Evolutionary conservation across 2,888 invertebrate species (phyloP).

Genomic region (Piscicola geometra): DNA sequence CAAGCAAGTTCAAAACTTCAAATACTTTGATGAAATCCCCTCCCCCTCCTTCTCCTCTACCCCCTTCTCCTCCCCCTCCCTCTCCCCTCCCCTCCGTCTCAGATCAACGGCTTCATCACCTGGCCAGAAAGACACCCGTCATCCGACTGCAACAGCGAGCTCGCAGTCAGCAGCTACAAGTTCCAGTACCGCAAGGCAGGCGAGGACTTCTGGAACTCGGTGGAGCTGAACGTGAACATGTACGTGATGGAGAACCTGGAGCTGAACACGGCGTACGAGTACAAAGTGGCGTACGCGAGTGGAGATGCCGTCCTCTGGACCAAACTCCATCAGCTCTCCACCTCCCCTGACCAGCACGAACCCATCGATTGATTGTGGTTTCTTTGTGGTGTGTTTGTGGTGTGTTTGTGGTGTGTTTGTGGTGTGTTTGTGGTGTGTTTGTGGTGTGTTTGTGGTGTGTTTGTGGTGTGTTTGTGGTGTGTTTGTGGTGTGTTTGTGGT

Average conservation of each 20-base stretch:
- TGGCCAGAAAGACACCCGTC: constrained; percentile 29
- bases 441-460: too few species aligned
- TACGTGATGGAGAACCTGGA: constrained; percentile 30
- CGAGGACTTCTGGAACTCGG: not conserved
- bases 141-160: constrained; percentile 7
- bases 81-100: too few species aligned
- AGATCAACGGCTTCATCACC: constrained; percentile 34
- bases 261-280: constrained; percentile 28
- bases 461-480: too few species aligned
- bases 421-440: too few species aligned
- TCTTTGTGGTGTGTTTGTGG: too few species aligned
- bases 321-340: constrained; percentile 3
- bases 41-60: too few species aligned
- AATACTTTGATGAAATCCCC: too few species aligned
- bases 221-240: constrained; percentile 27
- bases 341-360: constrained; percentile 18
- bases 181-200: constrained; percentile 20
- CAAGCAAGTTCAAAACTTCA: not conserved
- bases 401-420: too few species aligned
- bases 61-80: not conserved
- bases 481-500: too few species aligned
- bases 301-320: constrained; percentile 23
- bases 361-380: not conserved
- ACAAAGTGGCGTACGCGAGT: constrained; percentile 33
- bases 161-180: constrained; percentile 19